phyloP scores from a whole-genome alignment of 2,888 invertebrate genomes.

The Plebejus melissa region DNA sequence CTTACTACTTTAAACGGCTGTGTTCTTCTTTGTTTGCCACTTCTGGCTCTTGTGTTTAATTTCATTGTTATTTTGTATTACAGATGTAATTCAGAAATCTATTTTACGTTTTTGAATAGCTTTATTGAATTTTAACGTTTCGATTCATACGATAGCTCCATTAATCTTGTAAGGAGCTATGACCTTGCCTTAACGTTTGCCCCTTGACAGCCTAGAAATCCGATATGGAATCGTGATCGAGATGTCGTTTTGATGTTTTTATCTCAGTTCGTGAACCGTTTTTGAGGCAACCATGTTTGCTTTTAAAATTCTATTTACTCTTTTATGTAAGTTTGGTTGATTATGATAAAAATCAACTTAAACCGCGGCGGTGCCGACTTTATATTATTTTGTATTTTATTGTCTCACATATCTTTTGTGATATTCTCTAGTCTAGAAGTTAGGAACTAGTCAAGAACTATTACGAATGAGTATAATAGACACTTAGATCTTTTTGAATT shows the following conservation, averaged over 20 bases:
- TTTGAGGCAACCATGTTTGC: constrained; percentile 33
- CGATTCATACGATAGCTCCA: constrained; percentile 32
- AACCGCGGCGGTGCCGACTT: neutral
- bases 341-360: neutral
- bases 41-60: neutral
- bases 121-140: constrained; percentile 17
- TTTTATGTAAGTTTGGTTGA: constrained; percentile 28
- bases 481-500: too few species aligned
- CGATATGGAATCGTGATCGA: constrained; percentile 58
- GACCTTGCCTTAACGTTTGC: constrained; percentile 53
- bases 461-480: too few species aligned
- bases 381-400: too few species aligned
- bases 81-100: neutral
- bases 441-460: neutral
- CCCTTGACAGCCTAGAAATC: constrained; percentile 51
- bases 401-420: too few species aligned
- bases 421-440: neutral
- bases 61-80: neutral
- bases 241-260: constrained; percentile 60
- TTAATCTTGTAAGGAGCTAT: constrained; percentile 47
- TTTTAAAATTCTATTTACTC: constrained; percentile 29
- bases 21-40: neutral
- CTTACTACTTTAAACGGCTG: neutral
- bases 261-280: constrained; percentile 41
- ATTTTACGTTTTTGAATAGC: neutral